A percentile compares a stretch with the other conserved stretches of the same genome.
phyloP scores from a whole-genome alignment of 2,113 vertebrate genomes.

The Peromyscus maniculatus region DNA sequence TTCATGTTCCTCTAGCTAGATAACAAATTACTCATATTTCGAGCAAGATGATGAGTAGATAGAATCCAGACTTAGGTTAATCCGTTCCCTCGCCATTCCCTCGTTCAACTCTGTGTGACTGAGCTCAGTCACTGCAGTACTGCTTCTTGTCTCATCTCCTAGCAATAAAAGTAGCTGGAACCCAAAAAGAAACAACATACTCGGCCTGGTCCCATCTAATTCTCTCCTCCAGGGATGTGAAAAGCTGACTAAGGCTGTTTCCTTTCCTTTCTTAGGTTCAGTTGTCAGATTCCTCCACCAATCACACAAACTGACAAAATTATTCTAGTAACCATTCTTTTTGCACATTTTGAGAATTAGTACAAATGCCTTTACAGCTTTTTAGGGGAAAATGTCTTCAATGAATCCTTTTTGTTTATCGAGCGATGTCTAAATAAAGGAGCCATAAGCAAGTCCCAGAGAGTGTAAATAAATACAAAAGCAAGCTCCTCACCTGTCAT shows the following conservation, averaged over 20 bases:
- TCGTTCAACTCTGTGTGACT: not conserved
- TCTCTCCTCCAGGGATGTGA: not conserved
- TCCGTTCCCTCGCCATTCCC: not conserved
- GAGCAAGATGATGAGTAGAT: not conserved
- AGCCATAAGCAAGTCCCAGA: not conserved
- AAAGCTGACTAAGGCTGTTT: not conserved
- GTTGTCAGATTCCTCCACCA: not conserved
- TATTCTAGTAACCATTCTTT: constrained; percentile 21
- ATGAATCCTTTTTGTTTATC: not conserved
- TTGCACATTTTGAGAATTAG: constrained; percentile 11
- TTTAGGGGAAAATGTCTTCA: constrained; percentile 43
- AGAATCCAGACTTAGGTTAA: not conserved
- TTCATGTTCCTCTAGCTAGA: not conserved
- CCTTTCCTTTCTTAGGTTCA: not conserved
- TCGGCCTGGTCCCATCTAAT: not conserved
- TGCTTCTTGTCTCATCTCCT: not conserved
- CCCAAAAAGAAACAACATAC: not conserved
- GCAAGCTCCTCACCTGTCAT: not conserved
- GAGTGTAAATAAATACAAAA: constrained; percentile 49
- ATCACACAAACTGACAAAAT: not conserved
- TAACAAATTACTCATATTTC: constrained; percentile 16
- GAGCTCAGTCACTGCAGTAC: not conserved
- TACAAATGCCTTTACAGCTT: not conserved
- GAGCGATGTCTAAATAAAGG: constrained; percentile 24
- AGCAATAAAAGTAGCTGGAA: not conserved